phyloP scores from a whole-genome alignment of 37 sponge, comb jelly and placozoan species.

The Geodia barretti region DNA sequence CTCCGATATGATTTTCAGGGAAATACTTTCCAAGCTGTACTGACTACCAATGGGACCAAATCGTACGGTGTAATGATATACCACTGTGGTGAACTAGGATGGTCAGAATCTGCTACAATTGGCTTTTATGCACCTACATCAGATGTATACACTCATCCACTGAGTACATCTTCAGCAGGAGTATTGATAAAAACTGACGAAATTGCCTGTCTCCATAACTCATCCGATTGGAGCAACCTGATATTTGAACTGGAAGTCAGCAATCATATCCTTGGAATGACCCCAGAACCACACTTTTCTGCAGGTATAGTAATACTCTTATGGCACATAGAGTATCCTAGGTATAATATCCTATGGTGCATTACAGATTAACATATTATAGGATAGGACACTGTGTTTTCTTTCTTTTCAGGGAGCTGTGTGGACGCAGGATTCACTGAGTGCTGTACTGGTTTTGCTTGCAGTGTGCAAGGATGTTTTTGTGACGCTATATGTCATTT shows the following conservation, averaged over 20 bases:
- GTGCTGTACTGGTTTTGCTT: conserved; percentile 33
- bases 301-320: no score
- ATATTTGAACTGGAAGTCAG: not conserved
- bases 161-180: not conserved
- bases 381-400: no score
- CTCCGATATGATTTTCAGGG: not conserved
- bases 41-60: conserved; percentile 10
- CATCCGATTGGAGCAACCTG: not conserved
- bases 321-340: no score
- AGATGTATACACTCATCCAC: not conserved
- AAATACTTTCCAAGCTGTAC: conserved; percentile 15
- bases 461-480: conserved; percentile 18
- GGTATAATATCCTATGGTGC: no score
- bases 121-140: not conserved
- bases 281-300: conserved; percentile 7
- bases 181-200: not conserved
- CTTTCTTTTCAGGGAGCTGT: conserved; percentile 28
- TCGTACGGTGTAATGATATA: conserved; percentile 12
- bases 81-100: conserved; percentile 9
- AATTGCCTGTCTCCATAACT: not conserved
- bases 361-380: no score
- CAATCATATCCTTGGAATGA: not conserved
- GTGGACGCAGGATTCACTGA: conserved; percentile 23
- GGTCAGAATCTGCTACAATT: conserved; percentile 22
- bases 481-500: conserved; percentile 19